phyloP scores from a whole-genome alignment of 2,113 vertebrate species.

The Cyprinus carpio region DNA sequence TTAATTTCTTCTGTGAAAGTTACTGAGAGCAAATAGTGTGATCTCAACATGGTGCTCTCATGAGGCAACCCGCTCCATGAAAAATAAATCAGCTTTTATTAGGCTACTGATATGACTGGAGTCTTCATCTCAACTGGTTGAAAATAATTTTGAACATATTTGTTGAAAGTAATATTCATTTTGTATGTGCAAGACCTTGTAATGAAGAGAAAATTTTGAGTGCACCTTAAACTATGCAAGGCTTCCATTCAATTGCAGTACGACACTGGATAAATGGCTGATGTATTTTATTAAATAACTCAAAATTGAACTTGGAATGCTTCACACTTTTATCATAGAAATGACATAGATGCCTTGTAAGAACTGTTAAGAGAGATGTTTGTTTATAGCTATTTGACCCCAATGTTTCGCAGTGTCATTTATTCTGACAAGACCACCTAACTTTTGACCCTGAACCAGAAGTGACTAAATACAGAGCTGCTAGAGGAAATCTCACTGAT shows the following conservation, averaged over 20 bases:
- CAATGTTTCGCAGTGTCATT: neutral
- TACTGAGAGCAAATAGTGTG: neutral
- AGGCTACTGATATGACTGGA: neutral
- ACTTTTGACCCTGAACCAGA: neutral
- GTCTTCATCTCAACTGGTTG: neutral
- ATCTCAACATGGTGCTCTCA: neutral
- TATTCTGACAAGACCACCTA: neutral
- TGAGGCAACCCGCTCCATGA: neutral
- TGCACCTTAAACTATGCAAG: neutral
- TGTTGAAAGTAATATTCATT: neutral
- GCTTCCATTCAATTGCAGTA: neutral
- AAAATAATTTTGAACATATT: neutral
- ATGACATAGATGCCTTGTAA: neutral
- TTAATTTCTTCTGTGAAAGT: neutral
- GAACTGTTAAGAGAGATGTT: neutral
- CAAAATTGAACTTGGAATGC: neutral
- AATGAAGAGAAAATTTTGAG: neutral
- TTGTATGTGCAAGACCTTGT: neutral
- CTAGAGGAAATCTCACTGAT: neutral
- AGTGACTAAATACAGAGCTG: neutral
- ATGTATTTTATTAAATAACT: neutral
- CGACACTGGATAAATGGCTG: neutral
- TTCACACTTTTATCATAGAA: neutral
- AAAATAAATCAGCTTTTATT: neutral
- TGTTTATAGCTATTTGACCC: neutral